These are phyloP conservation scores for Lasioglossum albipes DNA, from an alignment of 1,140 invertebrate genomes.

Conservation along the genomic window DNA sequence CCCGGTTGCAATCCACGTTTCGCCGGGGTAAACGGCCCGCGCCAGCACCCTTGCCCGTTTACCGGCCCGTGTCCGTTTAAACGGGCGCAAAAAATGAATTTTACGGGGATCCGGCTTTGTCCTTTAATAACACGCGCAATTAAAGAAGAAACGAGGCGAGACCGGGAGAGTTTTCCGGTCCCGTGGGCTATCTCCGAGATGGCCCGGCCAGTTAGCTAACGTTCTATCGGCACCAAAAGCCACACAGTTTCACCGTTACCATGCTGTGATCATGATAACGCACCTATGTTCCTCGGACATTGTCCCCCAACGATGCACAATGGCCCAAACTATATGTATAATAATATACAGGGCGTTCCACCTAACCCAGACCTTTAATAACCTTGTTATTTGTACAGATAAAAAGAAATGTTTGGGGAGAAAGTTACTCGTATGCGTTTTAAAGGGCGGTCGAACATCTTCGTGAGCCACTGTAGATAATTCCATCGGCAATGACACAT, in stretches of 20 bases:
- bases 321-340: neutral
- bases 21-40: neutral
- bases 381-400: too few relatives aligned
- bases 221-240: neutral
- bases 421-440: too few relatives aligned
- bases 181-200: neutral
- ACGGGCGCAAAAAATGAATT: neutral
- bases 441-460: too few relatives aligned
- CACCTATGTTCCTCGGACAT: neutral
- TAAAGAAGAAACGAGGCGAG: conserved; percentile 27
- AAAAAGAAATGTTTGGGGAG: too few relatives aligned
- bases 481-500: too few relatives aligned
- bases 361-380: too few relatives aligned
- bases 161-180: neutral
- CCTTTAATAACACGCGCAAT: conserved; percentile 25
- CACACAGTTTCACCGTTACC: neutral
- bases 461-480: too few relatives aligned
- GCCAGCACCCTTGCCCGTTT: neutral
- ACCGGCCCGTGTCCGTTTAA: neutral
- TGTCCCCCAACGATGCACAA: neutral
- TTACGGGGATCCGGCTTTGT: too few relatives aligned
- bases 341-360: too few relatives aligned
- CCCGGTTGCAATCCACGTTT: too few relatives aligned
- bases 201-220: neutral
- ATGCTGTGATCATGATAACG: too few relatives aligned